A percentile compares a stretch with the other conserved stretches of the same genome.
Conservation (phyloP, 2,888 invertebrate genomes). For the Eledona agricola region DNA sequence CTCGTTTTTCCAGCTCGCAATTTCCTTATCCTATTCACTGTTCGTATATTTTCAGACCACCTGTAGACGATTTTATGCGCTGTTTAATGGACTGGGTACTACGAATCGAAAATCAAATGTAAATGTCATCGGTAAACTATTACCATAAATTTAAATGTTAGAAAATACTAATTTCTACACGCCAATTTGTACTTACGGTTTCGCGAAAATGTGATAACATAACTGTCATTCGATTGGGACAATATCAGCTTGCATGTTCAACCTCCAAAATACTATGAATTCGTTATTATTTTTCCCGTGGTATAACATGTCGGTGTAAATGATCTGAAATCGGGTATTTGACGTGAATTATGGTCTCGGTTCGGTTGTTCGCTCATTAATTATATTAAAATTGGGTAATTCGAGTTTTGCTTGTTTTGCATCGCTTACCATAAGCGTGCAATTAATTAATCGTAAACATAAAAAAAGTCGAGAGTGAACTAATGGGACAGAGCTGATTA, state of each 20-base stretch:
- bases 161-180: slow-evolving; percentile 8
- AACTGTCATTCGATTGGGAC: no score
- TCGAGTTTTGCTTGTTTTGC: slow-evolving; percentile 3
- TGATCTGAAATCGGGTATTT: no score
- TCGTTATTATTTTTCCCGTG: no score
- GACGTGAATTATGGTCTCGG: slow-evolving; percentile 15
- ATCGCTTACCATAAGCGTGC: neutral
- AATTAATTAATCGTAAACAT: slow-evolving; percentile 4
- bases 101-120: slow-evolving; percentile 22
- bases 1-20: no score
- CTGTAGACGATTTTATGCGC: slow-evolving; percentile 20
- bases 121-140: slow-evolving; percentile 28
- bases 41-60: slow-evolving; percentile 14
- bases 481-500: no score
- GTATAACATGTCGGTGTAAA: no score
- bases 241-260: no score
- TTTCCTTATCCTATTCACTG: no score
- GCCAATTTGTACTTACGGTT: slow-evolving; percentile 25
- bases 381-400: slow-evolving; percentile 5
- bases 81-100: slow-evolving; percentile 14
- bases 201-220: neutral
- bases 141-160: slow-evolving; percentile 28
- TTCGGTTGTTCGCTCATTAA: no score
- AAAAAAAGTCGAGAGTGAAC: no score
- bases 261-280: no score